Evolutionary conservation across 2,888 invertebrate genomes (phyloP), one percentile per base, ranked within the genome.

Genomic region (Drosophila peninsularis): DNA sequence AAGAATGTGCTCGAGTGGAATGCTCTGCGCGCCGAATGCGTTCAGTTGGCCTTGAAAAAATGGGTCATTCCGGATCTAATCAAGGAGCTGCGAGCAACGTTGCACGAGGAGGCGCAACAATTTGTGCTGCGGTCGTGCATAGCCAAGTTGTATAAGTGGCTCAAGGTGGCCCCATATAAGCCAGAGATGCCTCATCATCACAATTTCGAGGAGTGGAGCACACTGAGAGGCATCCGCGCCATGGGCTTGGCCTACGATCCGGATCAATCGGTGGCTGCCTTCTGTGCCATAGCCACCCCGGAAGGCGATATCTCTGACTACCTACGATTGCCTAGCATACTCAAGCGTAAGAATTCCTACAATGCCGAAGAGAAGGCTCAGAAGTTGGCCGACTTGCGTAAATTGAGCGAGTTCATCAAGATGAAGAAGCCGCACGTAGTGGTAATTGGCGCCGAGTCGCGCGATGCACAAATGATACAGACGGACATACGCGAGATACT

Each of bases 1-100:
- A 97, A 97, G 79, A 96, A 96, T 75, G 98, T 98, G 0, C 96
- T 98, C 91, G 98, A 98, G 81, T 99, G 99, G 99, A 99, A 99
- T 93, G 95, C 95, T 2, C 91, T 98, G 54, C 94, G 99, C 42
- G 95, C 95, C 1, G 96, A 97, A 85, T 97, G 98, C 60, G 96
- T 99, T 0, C 96, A 97, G 83, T 93, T 97, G 69, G 98, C 99
- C 0, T 94, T 99, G 54, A 96, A 94, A 24, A 96, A 96, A 90
- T 96, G 98, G 91, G 95, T 99, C 5, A 95, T 98, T 90, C 99
- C 99, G 0, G 96, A 97, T 90, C 93, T 99, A 78, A 94, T 96
- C 69, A 95, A 97, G 75, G 99, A 99, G 92, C 92, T 99, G 9
- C 95, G 95, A 61, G 94, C 95, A 0, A 95, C 95, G 45, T 92